Evolutionary conservation across 2,113 vertebrate species (phyloP), one percentile per base, ranked within the genome.

Genomic region (Notarius lentiginosus): DNA sequence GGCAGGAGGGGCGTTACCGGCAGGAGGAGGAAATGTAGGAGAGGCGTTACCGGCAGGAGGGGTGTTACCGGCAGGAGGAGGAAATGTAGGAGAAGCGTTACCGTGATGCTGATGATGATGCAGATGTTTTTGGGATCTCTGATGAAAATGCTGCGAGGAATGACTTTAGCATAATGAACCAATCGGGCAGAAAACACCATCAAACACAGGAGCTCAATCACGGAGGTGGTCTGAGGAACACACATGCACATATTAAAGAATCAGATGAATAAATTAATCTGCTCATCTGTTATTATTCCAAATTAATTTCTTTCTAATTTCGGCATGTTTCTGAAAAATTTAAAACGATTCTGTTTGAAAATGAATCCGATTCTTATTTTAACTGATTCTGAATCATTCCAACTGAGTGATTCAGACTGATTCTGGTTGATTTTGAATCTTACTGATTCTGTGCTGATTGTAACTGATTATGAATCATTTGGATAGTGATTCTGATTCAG

Each of bases 41-140:
- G 68, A 55, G 18, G 9, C 11, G n/a, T n/a, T n/a, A n/a, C n/a
- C n/a, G n/a, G n/a, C n/a, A n/a, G n/a, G n/a, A n/a, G n/a, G n/a
- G n/a, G n/a, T n/a, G 22, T 22, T 8, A 24, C 7, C 6, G 51
- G 10, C 5, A 53, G 6, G 61, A 65, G 2, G 7, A 75, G 55
- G 10, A 49, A 24, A 41, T 24, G 24, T 20, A 55, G 49, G 11
- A 30, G 61, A 2, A 11, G 7, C 15, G 93, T 94, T 91, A 96
- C 96, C 91, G 91, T 73, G 34, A 98, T 91, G 63, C 96, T 95
- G 84, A 93, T 92, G 70, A 99, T 94, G 92, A 99, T 94, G 94
- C 97, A 98, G 92, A 99, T 97, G 90, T 99, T 99, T 88, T 99
- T 98, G 10, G 96, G 95, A 86, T 99, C 98, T 89, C 96, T 99